phyloP scores from a whole-genome alignment of 2,113 vertebrate genomes.

The Perca schrenkii region DNA sequence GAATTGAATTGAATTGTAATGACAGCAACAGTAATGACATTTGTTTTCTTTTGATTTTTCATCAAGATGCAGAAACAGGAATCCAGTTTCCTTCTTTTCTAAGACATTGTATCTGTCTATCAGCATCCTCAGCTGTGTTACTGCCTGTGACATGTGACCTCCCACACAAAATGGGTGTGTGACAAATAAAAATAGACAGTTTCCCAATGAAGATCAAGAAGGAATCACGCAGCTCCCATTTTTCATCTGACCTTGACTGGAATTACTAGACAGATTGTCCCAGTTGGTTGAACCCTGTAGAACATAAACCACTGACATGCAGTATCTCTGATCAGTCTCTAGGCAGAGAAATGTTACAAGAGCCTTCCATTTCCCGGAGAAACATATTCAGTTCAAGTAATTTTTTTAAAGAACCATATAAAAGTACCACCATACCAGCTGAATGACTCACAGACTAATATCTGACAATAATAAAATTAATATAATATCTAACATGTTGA shows the following conservation, averaged over 20 bases:
- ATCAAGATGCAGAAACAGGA: not conserved
- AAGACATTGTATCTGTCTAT: not conserved
- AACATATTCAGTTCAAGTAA: too few species aligned
- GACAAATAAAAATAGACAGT: not conserved
- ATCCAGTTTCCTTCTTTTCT: not conserved
- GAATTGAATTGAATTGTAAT: too few species aligned
- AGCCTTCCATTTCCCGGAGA: too few species aligned
- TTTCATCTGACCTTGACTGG: slow-evolving; percentile 18
- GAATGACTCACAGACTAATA: too few species aligned
- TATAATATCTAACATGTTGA: too few species aligned
- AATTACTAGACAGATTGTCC: not conserved
- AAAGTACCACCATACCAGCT: too few species aligned
- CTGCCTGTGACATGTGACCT: slow-evolving; percentile 18
- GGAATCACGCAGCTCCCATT: not conserved
- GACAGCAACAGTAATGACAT: not conserved
- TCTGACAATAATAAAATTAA: too few species aligned
- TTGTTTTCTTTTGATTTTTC: not conserved
- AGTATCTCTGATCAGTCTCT: not conserved
- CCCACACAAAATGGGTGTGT: not conserved
- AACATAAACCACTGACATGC: not conserved
- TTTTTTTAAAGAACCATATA: too few species aligned
- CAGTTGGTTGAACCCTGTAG: not conserved
- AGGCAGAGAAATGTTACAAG: not conserved
- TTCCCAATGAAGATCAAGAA: slow-evolving; percentile 20
- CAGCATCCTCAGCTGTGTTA: not conserved